Base-by-base conservation (phyloP, 2,888 invertebrate genomes). In the Sarcophaga carnaria region DNA sequence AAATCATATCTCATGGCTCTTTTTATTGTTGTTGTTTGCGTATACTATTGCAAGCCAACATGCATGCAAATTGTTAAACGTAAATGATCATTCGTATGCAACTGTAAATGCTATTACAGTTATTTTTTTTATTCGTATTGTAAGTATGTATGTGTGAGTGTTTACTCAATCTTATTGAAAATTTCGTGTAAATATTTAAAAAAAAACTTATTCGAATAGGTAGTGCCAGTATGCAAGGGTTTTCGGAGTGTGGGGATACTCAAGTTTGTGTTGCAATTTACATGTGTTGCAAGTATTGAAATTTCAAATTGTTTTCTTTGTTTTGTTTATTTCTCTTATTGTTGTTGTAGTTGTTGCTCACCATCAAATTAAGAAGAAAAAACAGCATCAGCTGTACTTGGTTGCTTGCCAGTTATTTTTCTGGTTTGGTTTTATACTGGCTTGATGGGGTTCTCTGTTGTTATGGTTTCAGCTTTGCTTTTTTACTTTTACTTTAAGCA, bases 71-170 rank as follows among this genome's bases (percentile, higher is more conserved):
- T 37, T 37, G 6, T 37, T 37, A 8, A 37, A 37, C 37, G 37
- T 80, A 54, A 80, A 72, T 54, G 12, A 66, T 72, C 59, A 72
- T 59, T 80, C 66, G 47, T 80, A 59, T 49, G 80, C 66, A 72
- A 66, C 60, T 67, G 72, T 80, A 64, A 80, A 80, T 59, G 54
- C 64, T 14, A 25, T 72, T 74, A 66, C 72, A 80, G 49, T 20
- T 14, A 37, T 47, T 66, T 8, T 66, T 8, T 64, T 14, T 71
- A 25, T 70, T 25, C 25, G 8, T 25, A 63, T 45, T 69, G 47
- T 78, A 1, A 10, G 14, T 62, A 27, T 71, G 14, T 62, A 27
- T 71, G 12, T 10, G 2, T 71, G 25, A 1, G 45, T 22, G n/a
- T 70, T 27, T 47, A 3, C 25, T 59, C 62, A 45, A 22, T 75